Conservation (phyloP, 1,140 invertebrate genomes). For the Monomorium pharaonis region DNA sequence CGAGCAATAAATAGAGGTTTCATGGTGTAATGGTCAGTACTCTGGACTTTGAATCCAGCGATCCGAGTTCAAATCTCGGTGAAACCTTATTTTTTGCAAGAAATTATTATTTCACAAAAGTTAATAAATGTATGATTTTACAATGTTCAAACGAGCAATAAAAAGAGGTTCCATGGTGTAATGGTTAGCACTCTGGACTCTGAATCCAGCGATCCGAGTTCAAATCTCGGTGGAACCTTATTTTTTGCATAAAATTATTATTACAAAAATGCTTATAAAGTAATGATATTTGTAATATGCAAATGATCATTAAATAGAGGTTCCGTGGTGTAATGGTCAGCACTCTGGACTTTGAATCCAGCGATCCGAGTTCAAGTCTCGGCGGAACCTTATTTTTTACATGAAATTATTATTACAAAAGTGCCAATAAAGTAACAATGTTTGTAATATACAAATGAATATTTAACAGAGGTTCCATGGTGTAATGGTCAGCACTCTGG, state of each 20-base stretch:
- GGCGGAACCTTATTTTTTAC: conserved; percentile 78
- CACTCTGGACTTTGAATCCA: conserved; percentile 94
- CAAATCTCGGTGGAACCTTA: conserved; percentile 85
- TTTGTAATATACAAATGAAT: not conserved
- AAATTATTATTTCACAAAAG: not conserved
- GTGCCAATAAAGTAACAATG: not conserved
- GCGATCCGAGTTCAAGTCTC: conserved; percentile 88
- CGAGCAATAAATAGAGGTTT: conserved; percentile 84
- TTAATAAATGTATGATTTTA: not conserved
- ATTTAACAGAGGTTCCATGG: conserved; percentile 90
- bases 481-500: conserved; percentile 96
- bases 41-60: conserved; percentile 96
- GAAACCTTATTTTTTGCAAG: conserved; percentile 86
- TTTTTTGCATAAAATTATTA: conserved; percentile 29
- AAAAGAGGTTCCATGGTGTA: conserved; percentile 91
- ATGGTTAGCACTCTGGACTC: conserved; percentile 96
- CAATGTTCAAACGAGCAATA: not conserved
- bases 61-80: conserved; percentile 95
- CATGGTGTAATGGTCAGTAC: conserved; percentile 96
- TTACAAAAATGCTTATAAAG: not conserved
- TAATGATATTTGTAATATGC: not conserved
- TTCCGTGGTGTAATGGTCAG: conserved; percentile 96
- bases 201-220: conserved; percentile 89
- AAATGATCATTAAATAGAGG: conserved; percentile 70
- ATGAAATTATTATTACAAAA: not conserved